phyloP scores from a whole-genome alignment of 2,888 invertebrate species.

The Trachelus stipa region DNA sequence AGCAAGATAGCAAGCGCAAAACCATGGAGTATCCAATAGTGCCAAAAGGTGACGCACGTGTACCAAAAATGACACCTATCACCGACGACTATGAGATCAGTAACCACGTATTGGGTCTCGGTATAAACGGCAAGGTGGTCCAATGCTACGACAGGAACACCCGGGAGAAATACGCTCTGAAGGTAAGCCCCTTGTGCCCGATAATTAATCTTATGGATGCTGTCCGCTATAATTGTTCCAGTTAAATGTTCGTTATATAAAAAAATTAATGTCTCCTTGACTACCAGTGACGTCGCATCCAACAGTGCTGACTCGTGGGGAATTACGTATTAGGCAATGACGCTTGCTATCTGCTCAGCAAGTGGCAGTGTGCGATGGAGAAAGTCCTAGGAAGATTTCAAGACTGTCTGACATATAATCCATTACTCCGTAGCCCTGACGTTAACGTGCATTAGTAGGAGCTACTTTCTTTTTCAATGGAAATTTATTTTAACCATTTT shows the following conservation, averaged over 20 bases:
- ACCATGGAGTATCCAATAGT: constrained; percentile 47
- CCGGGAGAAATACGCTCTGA: constrained; percentile 88
- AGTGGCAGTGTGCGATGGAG: background rate
- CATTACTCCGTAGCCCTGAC: background rate
- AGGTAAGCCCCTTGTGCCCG: constrained; percentile 72
- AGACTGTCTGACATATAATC: background rate
- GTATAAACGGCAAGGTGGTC: constrained; percentile 98
- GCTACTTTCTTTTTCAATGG: background rate
- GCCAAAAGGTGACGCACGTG: constrained; percentile 55
- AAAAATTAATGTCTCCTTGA: background rate
- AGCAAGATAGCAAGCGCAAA: constrained; percentile 14
- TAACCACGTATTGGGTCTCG: constrained; percentile 92
- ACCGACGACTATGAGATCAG: constrained; percentile 93
- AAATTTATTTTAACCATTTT: background rate
- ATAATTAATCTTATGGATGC: background rate
- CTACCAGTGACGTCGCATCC: background rate
- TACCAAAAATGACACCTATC: constrained; percentile 84
- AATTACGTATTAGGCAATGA: background rate
- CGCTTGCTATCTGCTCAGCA: background rate
- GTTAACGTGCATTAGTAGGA: background rate
- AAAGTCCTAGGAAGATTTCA: background rate
- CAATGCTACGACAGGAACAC: constrained; percentile 87
- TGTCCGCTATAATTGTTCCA: background rate
- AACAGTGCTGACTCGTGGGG: background rate
- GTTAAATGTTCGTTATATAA: background rate